Evolutionary conservation across 2,113 vertebrate species (phyloP), one percentile per base, ranked within the genome.

Genomic region (Tetraodon nigroviridis): DNA sequence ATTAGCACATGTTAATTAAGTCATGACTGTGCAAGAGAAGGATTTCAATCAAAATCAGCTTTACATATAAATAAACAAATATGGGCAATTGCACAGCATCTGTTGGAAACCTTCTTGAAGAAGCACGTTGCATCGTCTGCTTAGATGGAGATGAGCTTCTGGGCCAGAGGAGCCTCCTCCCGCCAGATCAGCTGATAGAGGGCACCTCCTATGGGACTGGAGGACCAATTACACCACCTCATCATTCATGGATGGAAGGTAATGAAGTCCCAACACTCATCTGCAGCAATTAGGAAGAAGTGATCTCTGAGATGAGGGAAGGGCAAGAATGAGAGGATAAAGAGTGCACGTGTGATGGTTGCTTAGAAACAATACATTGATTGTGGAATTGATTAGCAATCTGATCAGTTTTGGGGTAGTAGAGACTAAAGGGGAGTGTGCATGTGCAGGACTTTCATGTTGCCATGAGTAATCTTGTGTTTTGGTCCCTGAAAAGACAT

Each of bases 211-310:
- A 62, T 60, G 89, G 88, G 89, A 90, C 76, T 19, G 86, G 83
- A 88, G 82, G 85, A 75, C 84, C 86, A 90, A 91, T 90, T 91
- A 90, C 87, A 87, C 69, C 61, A 76, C 79, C 82, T 85, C 86
- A 88, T 90, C 87, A 90, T 87, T 90, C 86, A 87, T 78, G 68
- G 69, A 76, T 52, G 62, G 55, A 55, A 55, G 51, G 69, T 89
- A 90, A 90, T 89, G 87, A 89, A 89, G 80, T 87, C 83, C 86
- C 85, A 68, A 62, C 85, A 61, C 84, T 87, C 82, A 84, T 85
- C 83, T 82, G 75, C 77, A 79, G 72, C 89, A 90, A 90, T 90
- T 88, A 89, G 63, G 80, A 72, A 73, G 72, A 83, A 77, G 66
- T 68, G 71, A 83, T 86, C 65, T 79, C 66, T 61, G 80, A 66